A percentile compares a stretch with the other conserved stretches of the same genome.
phyloP scores from a whole-genome alignment of 2,113 vertebrate species.

The Campylorhamphus procurvoides region DNA sequence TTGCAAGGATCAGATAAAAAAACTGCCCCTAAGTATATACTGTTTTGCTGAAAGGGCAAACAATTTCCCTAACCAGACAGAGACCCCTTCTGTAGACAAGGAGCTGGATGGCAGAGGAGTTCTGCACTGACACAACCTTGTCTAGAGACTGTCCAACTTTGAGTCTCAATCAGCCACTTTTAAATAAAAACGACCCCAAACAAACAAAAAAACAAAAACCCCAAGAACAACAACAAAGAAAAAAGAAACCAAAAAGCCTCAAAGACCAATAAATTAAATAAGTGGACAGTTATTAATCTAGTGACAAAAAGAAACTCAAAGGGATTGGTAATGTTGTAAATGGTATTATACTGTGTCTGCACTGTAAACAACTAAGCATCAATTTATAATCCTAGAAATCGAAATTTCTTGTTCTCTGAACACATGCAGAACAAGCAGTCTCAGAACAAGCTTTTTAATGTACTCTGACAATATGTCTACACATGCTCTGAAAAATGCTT shows the following conservation, averaged over 20 bases:
- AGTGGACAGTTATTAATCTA: not conserved
- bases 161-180: not conserved
- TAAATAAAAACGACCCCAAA: no score
- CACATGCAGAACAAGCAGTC: not conserved
- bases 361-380: not conserved
- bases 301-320: not conserved
- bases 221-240: no score
- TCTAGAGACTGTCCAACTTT: not conserved
- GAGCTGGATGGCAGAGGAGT: not conserved
- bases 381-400: not conserved
- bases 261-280: not conserved
- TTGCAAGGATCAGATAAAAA: not conserved
- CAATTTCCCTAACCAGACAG: not conserved
- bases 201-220: no score
- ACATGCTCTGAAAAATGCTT: not conserved
- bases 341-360: not conserved
- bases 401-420: not conserved
- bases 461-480: conserved; percentile 3
- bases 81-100: not conserved
- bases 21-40: not conserved
- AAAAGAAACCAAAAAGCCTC: no score
- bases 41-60: not conserved
- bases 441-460: not conserved
- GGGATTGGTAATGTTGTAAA: not conserved
- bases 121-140: not conserved